Base-by-base conservation (phyloP, 2,888 invertebrate genomes). In the Patella pellucida region DNA sequence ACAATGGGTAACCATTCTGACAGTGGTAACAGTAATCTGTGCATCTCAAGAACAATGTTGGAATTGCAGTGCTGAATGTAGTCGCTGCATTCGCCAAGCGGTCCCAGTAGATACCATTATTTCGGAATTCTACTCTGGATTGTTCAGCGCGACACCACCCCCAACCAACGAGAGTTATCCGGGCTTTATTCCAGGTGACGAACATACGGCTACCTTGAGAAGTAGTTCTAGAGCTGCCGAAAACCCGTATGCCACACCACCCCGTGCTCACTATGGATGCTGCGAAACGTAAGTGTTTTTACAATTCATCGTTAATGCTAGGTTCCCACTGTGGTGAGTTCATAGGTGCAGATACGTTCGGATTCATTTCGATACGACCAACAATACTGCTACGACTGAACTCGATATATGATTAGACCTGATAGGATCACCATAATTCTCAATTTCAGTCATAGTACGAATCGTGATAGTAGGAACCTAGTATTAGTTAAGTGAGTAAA, bases 241-340 rank as follows among this genome's bases (percentile, higher is more conserved):
- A 0, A 62, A 62, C 23, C 62, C 62, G 14, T 23, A 62, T 62
- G 19, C 19, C 62, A n/a, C 19, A 62, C 62, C 62, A 23, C 9
- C 62, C 23, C 19, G 62, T 62, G 4, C 23, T 11, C 19, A 56
- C 56, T 72, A 74, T n/a, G 79, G 78, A n/a, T 81, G 81, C n/a
- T 81, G 81, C 68, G 81, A 81, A 71, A 81, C 79, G 81, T 81
- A 68, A 74, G 80, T 75, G 41, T 41, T 7, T 41, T 7, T 41
- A 9, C 7, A 41, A 41, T 41, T 41, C 9, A 41, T 41, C 5
- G 9, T 0, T 41, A 41, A 9, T 9, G 7, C 41, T 41, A 41
- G 41, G 9, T 41, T 4, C 41, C 41, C 0, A 41, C 41, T 41
- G 9, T 9, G 9, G 7, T 41, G 41, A 0, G 31, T 27, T 3